phyloP scores from a whole-genome alignment of 2,113 vertebrate genomes.

The Rafetus swinhoei region DNA sequence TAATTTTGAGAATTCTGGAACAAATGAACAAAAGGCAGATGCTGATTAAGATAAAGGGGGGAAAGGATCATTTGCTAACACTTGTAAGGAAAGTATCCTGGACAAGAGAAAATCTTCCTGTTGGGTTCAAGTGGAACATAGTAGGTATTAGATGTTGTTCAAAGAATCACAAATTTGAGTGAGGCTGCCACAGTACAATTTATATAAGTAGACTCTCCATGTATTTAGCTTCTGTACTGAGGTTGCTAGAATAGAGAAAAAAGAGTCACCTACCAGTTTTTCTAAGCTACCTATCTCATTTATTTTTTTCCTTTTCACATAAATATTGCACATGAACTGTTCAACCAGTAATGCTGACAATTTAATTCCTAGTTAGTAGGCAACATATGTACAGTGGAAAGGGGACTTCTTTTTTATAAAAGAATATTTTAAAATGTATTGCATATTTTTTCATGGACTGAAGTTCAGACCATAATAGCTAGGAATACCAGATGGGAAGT shows the following conservation, averaged over 20 bases:
- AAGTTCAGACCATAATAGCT: not conserved
- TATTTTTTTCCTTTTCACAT: not conserved
- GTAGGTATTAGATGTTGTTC: not conserved
- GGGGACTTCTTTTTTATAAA: not conserved
- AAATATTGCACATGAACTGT: not conserved
- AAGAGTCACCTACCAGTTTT: not conserved
- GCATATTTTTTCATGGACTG: not conserved
- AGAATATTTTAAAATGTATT: not conserved
- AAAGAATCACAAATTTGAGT: not conserved
- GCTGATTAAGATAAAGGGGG: not conserved
- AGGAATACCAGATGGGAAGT: not conserved
- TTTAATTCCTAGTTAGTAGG: not conserved
- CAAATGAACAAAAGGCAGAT: not conserved
- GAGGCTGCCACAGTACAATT: not conserved
- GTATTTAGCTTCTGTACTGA: not conserved
- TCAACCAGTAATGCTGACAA: not conserved
- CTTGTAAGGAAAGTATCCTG: not conserved
- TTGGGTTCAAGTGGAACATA: not conserved
- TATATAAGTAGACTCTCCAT: not conserved
- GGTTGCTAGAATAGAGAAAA: not conserved
- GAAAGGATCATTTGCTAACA: not conserved
- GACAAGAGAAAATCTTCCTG: not conserved
- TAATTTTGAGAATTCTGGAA: not conserved
- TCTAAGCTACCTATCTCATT: not conserved
- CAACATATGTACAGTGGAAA: not conserved